Evolutionary conservation across 1,140 invertebrate species (phyloP), one percentile per base, ranked within the genome.

Genomic region (Conus betulinus): DNA sequence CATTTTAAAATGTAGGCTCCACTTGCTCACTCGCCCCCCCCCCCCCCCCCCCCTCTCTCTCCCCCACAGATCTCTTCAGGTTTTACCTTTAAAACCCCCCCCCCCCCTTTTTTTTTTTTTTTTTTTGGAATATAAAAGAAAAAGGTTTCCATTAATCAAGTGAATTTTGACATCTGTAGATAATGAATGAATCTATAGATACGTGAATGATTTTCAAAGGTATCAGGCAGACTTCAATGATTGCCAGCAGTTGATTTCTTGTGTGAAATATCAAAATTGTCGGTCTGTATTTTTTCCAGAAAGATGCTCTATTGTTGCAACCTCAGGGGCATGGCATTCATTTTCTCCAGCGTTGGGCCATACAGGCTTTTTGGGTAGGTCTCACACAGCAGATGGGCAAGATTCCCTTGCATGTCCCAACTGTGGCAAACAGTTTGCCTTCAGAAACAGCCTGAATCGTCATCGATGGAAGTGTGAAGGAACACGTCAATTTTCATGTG

Each of bases 391-490:
- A 53, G 39, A 8, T 81, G 79, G 51, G 10, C 27, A 51, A 17
- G 79, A 39, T 55, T 81, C 79, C 39, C 52, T 53, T 15, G 79
- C 79, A 5, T 89, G 89, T 57, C 85, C 87, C 13, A 82, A 89
- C 52, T 89, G 89, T 39, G 53, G 57, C 81, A 87, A 81, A 63
- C 81, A 78, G 86, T 89, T 89, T 85, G 87, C 76, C 84, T 87
- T 89, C 71, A 53, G 63, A 51, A 86, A 89, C 67, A 89, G 89
- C 63, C 63, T 89, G 10, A 87, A 63, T n/a, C 89, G 89, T 5
- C 89, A 89, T 76, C 87, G 87, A 52, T 89, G 89, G 89, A 89
- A 89, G 71, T 89, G 89, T 81, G 89, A 89, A 85, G 89, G 89
- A 15, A 87, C 89, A 3, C 85, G 86, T 2, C 39, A 76, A 13